Base-by-base conservation (phyloP, 2,888 invertebrate species). In the Tetragonula carbonaria region DNA sequence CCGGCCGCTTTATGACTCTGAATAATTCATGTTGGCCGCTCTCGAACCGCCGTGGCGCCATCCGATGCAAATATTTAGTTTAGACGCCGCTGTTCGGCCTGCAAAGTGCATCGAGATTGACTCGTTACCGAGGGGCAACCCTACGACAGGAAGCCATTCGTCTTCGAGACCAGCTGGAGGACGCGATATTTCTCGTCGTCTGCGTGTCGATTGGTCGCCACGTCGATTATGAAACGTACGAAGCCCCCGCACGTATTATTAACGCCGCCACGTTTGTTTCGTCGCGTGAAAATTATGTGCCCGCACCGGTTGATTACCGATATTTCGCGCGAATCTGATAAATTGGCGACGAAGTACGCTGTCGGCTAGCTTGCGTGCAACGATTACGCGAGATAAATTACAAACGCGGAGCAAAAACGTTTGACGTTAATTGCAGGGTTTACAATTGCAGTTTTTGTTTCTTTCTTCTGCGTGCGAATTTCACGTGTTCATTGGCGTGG, bases 1-100 rank as follows among this genome's bases (percentile, higher is more conserved):
- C n/a, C 65, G 71, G 67, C 74, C 63, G 80, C 82, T 86, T 87
- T 87, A 87, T 86, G 82, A 83, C 70, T 83, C 83, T 87, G 87
- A 86, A 87, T 87, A 83, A 87, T 87, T 87, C 87, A 87, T 87
- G 80, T 21, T 62, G 55, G 28, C 65, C 78, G 76, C 51, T 76
- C 71, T 80, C 85, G 83, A 74, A 85, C 70, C 45, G 79, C 66
- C 71, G 76, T 57, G 74, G 51, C 71, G 57, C 23, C 53, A 57
- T 45, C 33, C 80, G 74, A 81, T 71, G 80, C 80, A 80, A 86
- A 86, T 80, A 82, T 86, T 86, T 86, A 85, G 85, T 85, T 82
- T 82, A 75, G 82, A 77, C 66, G 74, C 13, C 38, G 80, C 53
- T 84, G 74, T 76, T 78, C 76, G 76, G 51, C 18, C 63, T 38